Evolutionary conservation across 1,140 invertebrate species (phyloP), one percentile per base, ranked within the genome.

Genomic region (Euura lappo): DNA sequence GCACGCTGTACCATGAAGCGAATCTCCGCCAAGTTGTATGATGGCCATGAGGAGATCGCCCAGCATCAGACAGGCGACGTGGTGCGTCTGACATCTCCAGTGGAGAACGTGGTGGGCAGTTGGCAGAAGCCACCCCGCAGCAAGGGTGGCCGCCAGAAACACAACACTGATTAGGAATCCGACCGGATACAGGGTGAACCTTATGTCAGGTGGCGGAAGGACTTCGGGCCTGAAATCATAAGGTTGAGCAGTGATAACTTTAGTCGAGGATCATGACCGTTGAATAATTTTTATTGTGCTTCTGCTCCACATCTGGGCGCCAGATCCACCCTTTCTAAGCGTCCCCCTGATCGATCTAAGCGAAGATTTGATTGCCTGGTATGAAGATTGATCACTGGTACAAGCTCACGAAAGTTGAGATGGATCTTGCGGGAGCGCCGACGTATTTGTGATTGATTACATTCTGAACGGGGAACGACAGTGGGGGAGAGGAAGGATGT

Each of bases 11-110:
- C 90, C 90, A 60, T 89, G 87, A 66, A 93, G 88, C 6, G 88
- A 83, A 67, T 88, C 86, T 2, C 89, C 89, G 28, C 90, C 89
- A 7, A 94, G 87, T 81, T 94, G 94, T 78, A 92, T 92, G 80
- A 92, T 90, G 73, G 93, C 94, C 83, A 95, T 90, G 79, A 94
- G 88, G 64, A 94, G 88, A 84, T 95, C 92, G 65, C 93, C 94
- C 73, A 95, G 85, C 83, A 95, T 90, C 71, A 96, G 89, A 81
- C 94, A 94, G 68, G 91, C 91, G 74, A 96, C 93, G 84, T 95
- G 93, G 86, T 94, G 92, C 70, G 93, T 94, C 88, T 95, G 94
- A 81, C 94, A 95, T 73, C 93, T 90, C 94, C 94, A 95, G 85
- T 95, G 94, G 73, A 95, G 88, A 67, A 94, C 93, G 89, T 95